Base-by-base conservation (phyloP, 2,888 invertebrate genomes). In the Cephus pulcher region DNA sequence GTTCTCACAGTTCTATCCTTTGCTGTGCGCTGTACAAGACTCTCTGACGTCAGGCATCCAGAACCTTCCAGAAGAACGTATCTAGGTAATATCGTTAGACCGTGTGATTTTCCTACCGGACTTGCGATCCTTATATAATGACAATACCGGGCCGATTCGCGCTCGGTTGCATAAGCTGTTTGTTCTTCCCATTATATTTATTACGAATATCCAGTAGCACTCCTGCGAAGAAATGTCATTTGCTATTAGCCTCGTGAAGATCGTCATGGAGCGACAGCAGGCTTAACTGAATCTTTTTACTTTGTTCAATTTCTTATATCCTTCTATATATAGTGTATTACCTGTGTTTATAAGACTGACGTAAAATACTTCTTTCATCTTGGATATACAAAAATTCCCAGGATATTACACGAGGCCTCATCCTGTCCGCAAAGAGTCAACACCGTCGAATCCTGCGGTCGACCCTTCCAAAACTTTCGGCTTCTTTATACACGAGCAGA, bases 141-240 rank as follows among this genome's bases (percentile, higher is more conserved):
- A 83, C 82, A 75, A 82, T 76, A 79, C 78, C 76, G 80, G 82
- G 80, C 73, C 75, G 78, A 78, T 76, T 68, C 37, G 78, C 56
- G 78, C 56, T 73, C 76, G 75, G 80, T 88, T 88, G 84, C 84
- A 83, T 86, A 88, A 88, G 87, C 80, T 86, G 84, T 87, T 87
- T 86, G 84, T 84, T 82, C 81, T 80, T 81, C 75, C 80, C 80
- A 79, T 86, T 83, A 77, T 74, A 75, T 77, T 81, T 77, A 37
- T 37, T 32, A 71, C 12, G 32, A 71, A 32, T 32, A 71, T 71
- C 34, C 71, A 32, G 70, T 33, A 33, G 30, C 70, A 32, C 4
- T 71, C 56, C 56, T 23, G 56, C 56, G 56, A 23, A 23, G 2
- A 56, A 56, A 23, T 56, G 23, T 56, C 23, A 23, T 6, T 56